Evolutionary conservation across 2,888 invertebrate genomes (phyloP), one percentile per base, ranked within the genome.

Genomic region (Tanypteryx hageni): DNA sequence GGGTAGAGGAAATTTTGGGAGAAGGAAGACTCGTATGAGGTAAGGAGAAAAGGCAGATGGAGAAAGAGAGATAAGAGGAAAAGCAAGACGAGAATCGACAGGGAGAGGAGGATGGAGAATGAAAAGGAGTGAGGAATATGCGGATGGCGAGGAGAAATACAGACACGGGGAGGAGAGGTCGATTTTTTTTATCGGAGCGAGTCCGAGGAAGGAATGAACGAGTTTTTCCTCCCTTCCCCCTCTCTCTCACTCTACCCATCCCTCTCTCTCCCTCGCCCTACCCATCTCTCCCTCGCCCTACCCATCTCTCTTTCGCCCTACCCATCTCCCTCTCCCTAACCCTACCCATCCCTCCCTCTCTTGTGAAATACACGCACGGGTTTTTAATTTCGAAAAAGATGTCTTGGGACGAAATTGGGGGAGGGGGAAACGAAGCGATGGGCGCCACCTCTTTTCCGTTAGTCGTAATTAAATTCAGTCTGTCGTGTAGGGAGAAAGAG

Each of bases 381-480:
- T 68, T 76, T 76, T 76, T 76, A 76, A 76, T 76, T 76, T 76
- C 27, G 76, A 76, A 22, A 22, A 68, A 76, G 76, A 76, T 76
- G 76, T 76, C 76, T 76, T n/a, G 64, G 64, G 44, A 18, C 0
- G 68, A 68, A 68, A 22, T 18, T 22, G 68, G 18, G 11, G 76
- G 76, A 4, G 11, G 4, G 27, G 9, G 76, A 5, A 44, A 44
- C 11, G 27, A 22, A 76, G 76, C 76, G 27, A 76, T 76, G 76
- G 76, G 27, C 27, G 76, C 76, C n/a, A 22, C 18, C 18, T 18
- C 68, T 11, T 68, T 68, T 68, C 68, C 76, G 76, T 76, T 76
- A 22, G 13, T 27, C 76, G 76, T 76, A 76, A 76, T 76, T 76
- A 76, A 76, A 76, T 76, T 27, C 76, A 27, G 76, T 76, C 27